These are phyloP conservation scores for Sinocyclocheilus anshuiensis DNA, from an alignment of 2,113 vertebrate species.

Conservation along the genomic window DNA sequence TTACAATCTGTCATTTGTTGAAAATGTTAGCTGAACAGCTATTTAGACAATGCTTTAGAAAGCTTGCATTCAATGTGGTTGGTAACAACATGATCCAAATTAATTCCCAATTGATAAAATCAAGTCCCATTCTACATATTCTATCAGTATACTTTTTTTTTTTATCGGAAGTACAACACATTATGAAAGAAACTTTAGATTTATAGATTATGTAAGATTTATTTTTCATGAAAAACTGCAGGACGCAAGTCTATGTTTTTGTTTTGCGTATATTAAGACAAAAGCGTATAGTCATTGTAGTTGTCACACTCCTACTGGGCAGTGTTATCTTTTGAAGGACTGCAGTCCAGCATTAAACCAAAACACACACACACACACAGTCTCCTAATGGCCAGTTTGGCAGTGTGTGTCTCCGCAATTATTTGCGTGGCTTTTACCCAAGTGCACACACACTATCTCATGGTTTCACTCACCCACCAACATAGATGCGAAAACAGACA, in stretches of 20 bases:
- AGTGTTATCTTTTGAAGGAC: conserved; percentile 61
- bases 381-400: conserved; percentile 67
- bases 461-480: conserved; percentile 24
- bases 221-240: neutral
- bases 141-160: neutral
- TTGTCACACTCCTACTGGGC: conserved; percentile 58
- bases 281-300: conserved; percentile 24
- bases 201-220: neutral
- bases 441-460: conserved; percentile 20
- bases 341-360: conserved; percentile 1
- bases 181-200: neutral
- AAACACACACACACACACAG: conserved; percentile 27
- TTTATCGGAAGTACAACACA: neutral
- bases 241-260: neutral
- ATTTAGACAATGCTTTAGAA: neutral
- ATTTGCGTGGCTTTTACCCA: conserved; percentile 52
- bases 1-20: neutral
- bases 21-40: neutral
- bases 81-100: neutral
- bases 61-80: neutral
- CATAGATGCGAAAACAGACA: neutral
- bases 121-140: neutral
- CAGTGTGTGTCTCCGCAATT: conserved; percentile 65
- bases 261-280: neutral
- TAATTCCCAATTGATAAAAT: neutral